A percentile compares a stretch with the other conserved stretches of the same genome.
Conservation (phyloP, 2,113 vertebrate genomes). For the Corythaixoides concolor region DNA sequence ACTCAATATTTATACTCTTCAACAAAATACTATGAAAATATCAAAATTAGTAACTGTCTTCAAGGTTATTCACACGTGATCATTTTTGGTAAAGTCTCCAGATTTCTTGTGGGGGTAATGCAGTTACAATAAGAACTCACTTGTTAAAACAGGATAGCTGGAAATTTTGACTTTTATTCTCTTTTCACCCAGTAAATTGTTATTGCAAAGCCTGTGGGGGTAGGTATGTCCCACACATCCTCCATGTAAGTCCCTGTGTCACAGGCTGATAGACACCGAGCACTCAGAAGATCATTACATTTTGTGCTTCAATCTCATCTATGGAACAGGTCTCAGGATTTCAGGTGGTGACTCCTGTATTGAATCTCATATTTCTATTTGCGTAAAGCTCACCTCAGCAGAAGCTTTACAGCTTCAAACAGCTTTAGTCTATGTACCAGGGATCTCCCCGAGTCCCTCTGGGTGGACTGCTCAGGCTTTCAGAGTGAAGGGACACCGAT, state of each 20-base stretch:
- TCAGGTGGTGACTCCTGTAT: neutral
- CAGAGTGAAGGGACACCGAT: accelerated
- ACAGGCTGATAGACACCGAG: neutral
- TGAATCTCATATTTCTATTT: neutral
- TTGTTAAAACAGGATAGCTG: neutral
- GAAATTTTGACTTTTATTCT: neutral
- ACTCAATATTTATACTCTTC: constrained; percentile 51
- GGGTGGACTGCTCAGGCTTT: neutral
- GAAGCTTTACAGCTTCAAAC: neutral
- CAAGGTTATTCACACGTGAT: neutral
- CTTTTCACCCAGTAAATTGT: neutral
- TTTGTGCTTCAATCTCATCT: neutral
- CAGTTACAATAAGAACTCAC: neutral
- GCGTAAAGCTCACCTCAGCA: neutral
- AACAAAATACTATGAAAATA: constrained; percentile 31
- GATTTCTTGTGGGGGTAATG: neutral
- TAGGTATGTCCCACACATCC: neutral
- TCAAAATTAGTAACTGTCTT: neutral
- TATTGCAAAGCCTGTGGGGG: neutral
- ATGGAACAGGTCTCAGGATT: neutral
- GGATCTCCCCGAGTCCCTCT: neutral
- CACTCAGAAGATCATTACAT: neutral
- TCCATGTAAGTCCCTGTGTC: neutral
- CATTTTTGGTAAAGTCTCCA: neutral
- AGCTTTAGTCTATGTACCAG: neutral